A percentile compares a stretch with the other conserved stretches of the same genome.
phyloP scores from a whole-genome alignment of 2,797 vertebrate genomes.

The Trematocara caparti region DNA sequence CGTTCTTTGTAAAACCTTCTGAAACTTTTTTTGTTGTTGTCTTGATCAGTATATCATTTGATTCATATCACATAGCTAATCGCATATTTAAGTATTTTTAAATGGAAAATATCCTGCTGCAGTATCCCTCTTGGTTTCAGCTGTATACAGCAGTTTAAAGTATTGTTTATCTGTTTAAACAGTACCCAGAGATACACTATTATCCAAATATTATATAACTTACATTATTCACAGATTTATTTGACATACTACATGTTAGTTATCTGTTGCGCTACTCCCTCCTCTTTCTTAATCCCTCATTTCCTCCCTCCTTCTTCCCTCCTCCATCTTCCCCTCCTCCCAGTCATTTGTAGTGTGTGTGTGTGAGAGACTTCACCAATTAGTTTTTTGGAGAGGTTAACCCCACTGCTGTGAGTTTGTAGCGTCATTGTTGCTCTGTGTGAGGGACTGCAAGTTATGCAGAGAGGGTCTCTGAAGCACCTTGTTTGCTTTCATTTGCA shows the following conservation, averaged over 20 bases:
- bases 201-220: not conserved
- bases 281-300: not conserved
- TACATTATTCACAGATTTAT: not conserved
- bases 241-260: not conserved
- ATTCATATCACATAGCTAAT: not conserved
- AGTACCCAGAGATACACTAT: not conserved
- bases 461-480: constrained; percentile 9
- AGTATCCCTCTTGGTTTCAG: not conserved
- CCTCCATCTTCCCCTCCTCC: not conserved
- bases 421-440: not conserved
- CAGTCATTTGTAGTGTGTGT: not conserved
- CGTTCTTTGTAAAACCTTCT: not conserved
- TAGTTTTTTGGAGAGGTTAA: constrained; percentile 21
- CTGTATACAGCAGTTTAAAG: not conserved
- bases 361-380: not conserved
- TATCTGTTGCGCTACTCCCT: not conserved
- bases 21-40: not conserved
- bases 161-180: not conserved
- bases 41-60: not conserved
- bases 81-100: not conserved
- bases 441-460: not conserved
- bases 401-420: not conserved
- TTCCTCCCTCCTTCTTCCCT: not conserved
- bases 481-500: constrained; percentile 7
- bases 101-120: not conserved